Base-by-base conservation (phyloP, 2,888 invertebrate genomes). In the Caenorhabditis virilis region DNA sequence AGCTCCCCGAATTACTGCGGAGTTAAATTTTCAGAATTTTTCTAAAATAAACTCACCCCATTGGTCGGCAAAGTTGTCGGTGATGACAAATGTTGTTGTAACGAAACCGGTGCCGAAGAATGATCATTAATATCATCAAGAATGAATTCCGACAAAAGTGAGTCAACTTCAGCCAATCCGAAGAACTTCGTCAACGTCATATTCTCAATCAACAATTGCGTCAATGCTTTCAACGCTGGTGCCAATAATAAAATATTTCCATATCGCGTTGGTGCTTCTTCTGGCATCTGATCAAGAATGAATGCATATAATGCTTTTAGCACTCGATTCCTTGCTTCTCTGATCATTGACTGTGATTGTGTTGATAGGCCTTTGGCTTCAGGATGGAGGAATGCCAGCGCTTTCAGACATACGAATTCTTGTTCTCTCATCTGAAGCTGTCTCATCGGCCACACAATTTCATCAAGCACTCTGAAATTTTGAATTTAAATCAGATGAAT, bases 371-470 rank as follows among this genome's bases (percentile, higher is more conserved):
- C 69, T 39, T 80, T 82, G 6, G 82, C 82, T 55, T 82, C 82
- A 16, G 97, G 97, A 86, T 98, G 97, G 83, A 98, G 95, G 87
- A 98, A 98, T 49, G 98, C 95, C 83, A 98, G 91, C 49, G 97
- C 95, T 41, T 97, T 98, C 74, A 98, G 88, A 84, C 97, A 97
- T 54, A 97, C 95, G 85, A 95, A 93, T 86, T 98, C 98, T 0
- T 93, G 92, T 84, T 97, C 95, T 85, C 97, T 95, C 78, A 98
- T 93, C 84, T 93, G 91, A 53, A 95, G 91, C 84, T 95, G 94
- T 45, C 91, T 89, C 86, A 98, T 88, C 41, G 95, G 95, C 85
- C 90, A 90, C 53, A 98, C 95, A 72, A 98, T 88, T 85, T 98
- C 97, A 85, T 98, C 65, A n/a, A 60, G 49, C 7, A 60, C 57